Evolutionary conservation across 2,797 vertebrate species (phyloP), one percentile per base, ranked within the genome.

Genomic region (Monodelphis domestica): DNA sequence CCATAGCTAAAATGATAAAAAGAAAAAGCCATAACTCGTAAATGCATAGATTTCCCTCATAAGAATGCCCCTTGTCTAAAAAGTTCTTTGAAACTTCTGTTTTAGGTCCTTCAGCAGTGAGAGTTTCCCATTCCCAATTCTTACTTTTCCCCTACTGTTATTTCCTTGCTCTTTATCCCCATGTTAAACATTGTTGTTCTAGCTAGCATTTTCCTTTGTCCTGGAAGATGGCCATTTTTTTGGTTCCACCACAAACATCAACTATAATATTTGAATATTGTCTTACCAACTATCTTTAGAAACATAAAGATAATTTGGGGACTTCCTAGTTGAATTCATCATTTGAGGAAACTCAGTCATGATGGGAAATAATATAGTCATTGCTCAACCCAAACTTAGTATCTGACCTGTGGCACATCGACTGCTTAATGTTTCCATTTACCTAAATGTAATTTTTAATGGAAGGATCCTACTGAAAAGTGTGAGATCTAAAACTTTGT

Each of bases 391-490:
- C 38, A 21, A 84, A 50, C 38, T 45, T 7, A 1, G 38, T 87
- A 15, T 59, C 54, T 90, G 51, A 70, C 28, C 5, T 11, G 17
- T 0, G 53, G 28, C 10, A 53, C 4, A 10, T 15, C n/a, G 78
- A 24, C 50, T 53, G 30, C 53, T 90, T 29, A 33, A 10, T 50
- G 52, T 57, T 33, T 84, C 33, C 10, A 0, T 63, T 55, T 93
- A 70, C 55, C 53, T 30, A 59, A 54, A 51, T 91, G 5, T 57
- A 90, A 56, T 96, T 89, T 30, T 54, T 92, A 51, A 26, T 24
- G 3, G 33, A n/a, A 15, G 38, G 91, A 7, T 21, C 14, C 17
- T 91, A 56, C 45, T 2, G 0, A 21, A 84, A 55, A 95, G 52
- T 92, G 45, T 1, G 56, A 51, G 26, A 84, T 84, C 38, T 50